Evolutionary conservation across 2,797 vertebrate genomes (phyloP), one percentile per base, ranked within the genome.

Genomic region (Halcyon chelicuti): DNA sequence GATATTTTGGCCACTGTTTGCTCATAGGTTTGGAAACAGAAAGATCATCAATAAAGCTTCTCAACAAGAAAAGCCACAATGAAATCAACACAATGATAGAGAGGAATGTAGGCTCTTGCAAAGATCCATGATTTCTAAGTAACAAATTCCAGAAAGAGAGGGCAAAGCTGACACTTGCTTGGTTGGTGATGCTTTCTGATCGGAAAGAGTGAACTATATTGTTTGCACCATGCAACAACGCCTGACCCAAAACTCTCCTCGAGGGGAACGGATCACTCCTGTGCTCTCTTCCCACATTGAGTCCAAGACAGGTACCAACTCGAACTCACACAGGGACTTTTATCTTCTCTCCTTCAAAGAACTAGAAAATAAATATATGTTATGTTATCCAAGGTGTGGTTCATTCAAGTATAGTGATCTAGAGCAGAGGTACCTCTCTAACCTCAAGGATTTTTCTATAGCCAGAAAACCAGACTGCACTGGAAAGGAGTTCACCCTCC

Each of bases 21-120:
- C 33, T 89, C 11, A 15, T 20, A 86, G 1, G 9, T 84, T 82
- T 93, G 78, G 83, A 92, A 90, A 86, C 29, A 46, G 55, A 78
- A 84, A 60, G 44, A 73, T 73, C 18, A 42, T 78, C 66, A 86
- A 74, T 89, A 79, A 86, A 63, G n/a, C 51, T 86, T 79, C 78
- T 20, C 70, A 80, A 42, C 33, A 74, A 90, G 68, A 81, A 94
- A 96, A 94, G 60, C 77, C 78, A 61, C 51, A 94, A 52, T 26
- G 29, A 93, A 79, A 92, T 63, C 73, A 93, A 49, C 66, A 63
- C 12, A 90, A 76, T 1, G 1, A 73, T 4, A 61, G 19, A 62
- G n/a, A 94, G 31, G 63, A 94, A 90, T 52, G 46, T 29, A 55
- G 44, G 25, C 31, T 80, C 42, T 84, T 66, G 14, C 47, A 65